Conservation (phyloP, 2,888 invertebrate species). For the Metallyticus violacea region DNA sequence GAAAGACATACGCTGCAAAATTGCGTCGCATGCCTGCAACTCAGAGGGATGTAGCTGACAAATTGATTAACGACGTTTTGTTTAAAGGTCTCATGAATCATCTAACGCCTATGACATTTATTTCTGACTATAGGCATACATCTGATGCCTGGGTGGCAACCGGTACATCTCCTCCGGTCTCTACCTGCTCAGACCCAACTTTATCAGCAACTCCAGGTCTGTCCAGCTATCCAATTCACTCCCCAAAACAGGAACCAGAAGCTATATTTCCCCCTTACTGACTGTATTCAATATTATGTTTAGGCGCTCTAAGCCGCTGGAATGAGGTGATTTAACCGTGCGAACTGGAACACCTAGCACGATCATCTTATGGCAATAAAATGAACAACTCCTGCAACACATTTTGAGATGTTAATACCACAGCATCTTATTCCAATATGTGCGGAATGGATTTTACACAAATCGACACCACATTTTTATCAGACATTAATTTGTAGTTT, state of each 20-base stretch:
- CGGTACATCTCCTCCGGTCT: neutral
- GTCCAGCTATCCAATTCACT: too few relatives aligned
- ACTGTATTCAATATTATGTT: too few relatives aligned
- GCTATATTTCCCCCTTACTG: neutral
- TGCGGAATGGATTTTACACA: neutral
- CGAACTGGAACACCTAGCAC: too few relatives aligned
- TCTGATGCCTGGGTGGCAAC: neutral
- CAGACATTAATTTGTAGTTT: neutral
- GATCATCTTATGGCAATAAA: too few relatives aligned
- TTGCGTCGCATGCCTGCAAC: neutral
- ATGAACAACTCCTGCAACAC: too few relatives aligned
- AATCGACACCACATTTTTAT: neutral
- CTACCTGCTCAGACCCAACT: neutral
- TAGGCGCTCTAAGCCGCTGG: too few relatives aligned
- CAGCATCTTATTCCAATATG: too few relatives aligned
- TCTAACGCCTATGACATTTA: neutral
- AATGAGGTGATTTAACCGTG: too few relatives aligned
- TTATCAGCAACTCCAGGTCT: neutral
- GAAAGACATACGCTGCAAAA: neutral
- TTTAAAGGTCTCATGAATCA: neutral
- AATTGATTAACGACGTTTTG: neutral
- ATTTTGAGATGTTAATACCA: too few relatives aligned
- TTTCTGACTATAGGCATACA: conserved; percentile 3
- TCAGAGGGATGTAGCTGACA: conserved; percentile 5
- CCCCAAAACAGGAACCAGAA: neutral